A percentile compares a stretch with the other conserved stretches of the same genome.
phyloP scores from a whole-genome alignment of 2,797 vertebrate species.

The Silurus aristotelis region DNA sequence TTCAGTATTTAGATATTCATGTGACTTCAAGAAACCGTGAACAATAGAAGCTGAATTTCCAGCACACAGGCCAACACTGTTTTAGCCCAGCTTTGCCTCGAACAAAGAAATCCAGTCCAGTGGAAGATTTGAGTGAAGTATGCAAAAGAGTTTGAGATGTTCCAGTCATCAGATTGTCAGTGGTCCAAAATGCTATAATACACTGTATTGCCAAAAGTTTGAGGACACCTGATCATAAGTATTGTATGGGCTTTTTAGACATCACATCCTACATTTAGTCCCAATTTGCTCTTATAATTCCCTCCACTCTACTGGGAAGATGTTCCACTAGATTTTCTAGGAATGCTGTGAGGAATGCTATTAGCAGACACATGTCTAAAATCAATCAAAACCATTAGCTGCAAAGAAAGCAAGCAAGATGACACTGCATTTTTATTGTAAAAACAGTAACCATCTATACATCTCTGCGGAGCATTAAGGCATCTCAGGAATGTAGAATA shows the following conservation, averaged over 20 bases:
- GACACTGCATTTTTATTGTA: too few relatives aligned
- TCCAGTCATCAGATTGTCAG: background rate
- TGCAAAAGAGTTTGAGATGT: background rate
- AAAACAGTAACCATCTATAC: background rate
- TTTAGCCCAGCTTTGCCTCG: background rate
- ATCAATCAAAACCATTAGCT: background rate
- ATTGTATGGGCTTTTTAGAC: too few relatives aligned
- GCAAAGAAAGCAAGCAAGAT: background rate
- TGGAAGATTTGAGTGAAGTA: background rate
- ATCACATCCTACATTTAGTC: too few relatives aligned
- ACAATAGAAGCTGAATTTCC: constrained; percentile 12
- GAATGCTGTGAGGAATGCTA: too few relatives aligned
- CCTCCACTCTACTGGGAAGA: too few relatives aligned
- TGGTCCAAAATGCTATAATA: background rate
- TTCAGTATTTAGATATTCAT: constrained; percentile 31
- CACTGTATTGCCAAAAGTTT: too few relatives aligned
- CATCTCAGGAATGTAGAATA: background rate
- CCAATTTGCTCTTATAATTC: too few relatives aligned
- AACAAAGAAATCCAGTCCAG: background rate
- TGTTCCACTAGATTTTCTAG: too few relatives aligned
- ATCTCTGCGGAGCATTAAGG: background rate
- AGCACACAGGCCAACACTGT: background rate
- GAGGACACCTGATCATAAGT: too few relatives aligned
- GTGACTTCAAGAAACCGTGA: background rate
- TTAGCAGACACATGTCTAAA: background rate